phyloP scores from a whole-genome alignment of 1,140 invertebrate genomes.

The Prorops nasuta region DNA sequence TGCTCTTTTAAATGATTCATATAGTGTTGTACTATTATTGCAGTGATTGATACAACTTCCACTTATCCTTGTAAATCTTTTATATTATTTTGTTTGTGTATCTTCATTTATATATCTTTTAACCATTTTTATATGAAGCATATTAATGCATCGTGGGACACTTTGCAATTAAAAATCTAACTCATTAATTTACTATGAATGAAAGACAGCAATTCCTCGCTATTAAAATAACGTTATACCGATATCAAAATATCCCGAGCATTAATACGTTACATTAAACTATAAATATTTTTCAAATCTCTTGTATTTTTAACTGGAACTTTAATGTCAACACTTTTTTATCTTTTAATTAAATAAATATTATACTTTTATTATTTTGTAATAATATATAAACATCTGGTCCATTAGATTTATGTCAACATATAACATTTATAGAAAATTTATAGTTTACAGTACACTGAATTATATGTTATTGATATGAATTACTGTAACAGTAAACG shows the following conservation, averaged over 20 bases:
- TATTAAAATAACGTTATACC: too few relatives aligned
- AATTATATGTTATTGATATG: slow-evolving; percentile 51
- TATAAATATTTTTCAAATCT: too few relatives aligned
- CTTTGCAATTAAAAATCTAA: too few relatives aligned
- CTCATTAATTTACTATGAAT: too few relatives aligned
- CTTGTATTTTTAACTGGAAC: slow-evolving; percentile 25
- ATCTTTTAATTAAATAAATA: slow-evolving; percentile 44
- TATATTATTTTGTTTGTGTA: slow-evolving; percentile 20
- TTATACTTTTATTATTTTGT: slow-evolving; percentile 41
- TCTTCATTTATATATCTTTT: slow-evolving; percentile 19
- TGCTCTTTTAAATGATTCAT: slow-evolving; percentile 20
- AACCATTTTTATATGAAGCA: slow-evolving; percentile 9
- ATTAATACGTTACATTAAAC: too few relatives aligned
- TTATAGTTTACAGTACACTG: slow-evolving; percentile 50
- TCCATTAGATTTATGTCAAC: slow-evolving; percentile 50
- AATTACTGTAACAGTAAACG: slow-evolving; percentile 39
- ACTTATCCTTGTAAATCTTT: too few relatives aligned
- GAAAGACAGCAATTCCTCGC: too few relatives aligned
- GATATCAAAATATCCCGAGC: not conserved
- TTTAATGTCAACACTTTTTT: slow-evolving; percentile 41
- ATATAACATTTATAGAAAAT: slow-evolving; percentile 57
- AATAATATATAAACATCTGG: slow-evolving; percentile 57
- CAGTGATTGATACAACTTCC: slow-evolving; percentile 29
- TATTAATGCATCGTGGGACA: slow-evolving; percentile 16
- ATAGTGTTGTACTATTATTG: slow-evolving; percentile 36